Conservation (phyloP, 2,113 vertebrate species). For the Stegastes partitus region DNA sequence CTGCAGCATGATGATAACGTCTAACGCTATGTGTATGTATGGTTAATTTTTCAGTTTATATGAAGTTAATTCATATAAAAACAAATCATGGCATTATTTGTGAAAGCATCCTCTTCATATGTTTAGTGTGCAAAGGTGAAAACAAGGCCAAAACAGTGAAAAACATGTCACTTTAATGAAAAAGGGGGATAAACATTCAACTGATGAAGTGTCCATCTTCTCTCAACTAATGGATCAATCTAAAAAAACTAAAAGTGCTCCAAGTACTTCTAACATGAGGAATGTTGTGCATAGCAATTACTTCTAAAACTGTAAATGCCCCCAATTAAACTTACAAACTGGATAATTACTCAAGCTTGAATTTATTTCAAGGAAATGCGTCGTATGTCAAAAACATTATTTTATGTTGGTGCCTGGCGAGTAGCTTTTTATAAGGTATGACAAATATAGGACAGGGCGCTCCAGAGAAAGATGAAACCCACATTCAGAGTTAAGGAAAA, state of each 20-base stretch:
- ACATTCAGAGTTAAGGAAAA: constrained; percentile 25
- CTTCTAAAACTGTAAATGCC: constrained; percentile 6
- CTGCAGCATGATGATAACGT: background rate
- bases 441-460: background rate
- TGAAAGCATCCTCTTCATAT: background rate
- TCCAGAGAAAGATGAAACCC: constrained; percentile 16
- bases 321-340: constrained; percentile 6
- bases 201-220: background rate
- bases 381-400: background rate
- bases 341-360: background rate
- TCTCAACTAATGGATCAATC: background rate
- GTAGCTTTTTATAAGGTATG: constrained; percentile 10
- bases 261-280: background rate
- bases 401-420: background rate
- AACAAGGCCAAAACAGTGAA: background rate
- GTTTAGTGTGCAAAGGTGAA: no score
- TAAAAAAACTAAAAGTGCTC: background rate
- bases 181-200: background rate
- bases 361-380: background rate
- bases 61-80: background rate
- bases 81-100: background rate
- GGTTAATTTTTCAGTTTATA: background rate
- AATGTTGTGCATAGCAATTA: background rate
- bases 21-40: background rate
- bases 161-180: background rate